These are phyloP conservation scores for Oxystoma pomonae DNA, from an alignment of 2,888 invertebrate species.

Conservation along the genomic window DNA sequence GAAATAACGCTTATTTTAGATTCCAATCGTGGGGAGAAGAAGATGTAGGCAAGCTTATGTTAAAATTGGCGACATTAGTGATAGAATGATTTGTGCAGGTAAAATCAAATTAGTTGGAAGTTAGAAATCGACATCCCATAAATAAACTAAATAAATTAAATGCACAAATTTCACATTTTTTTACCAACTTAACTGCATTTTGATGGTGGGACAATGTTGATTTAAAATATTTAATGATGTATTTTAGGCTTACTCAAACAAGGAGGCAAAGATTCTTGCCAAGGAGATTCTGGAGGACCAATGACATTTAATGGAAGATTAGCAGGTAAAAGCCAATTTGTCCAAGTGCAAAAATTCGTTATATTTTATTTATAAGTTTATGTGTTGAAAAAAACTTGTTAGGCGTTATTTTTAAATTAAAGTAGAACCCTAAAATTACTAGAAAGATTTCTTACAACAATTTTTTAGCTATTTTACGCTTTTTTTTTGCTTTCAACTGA, in stretches of 20 bases:
- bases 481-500: no score
- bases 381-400: no score
- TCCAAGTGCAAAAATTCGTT: no score
- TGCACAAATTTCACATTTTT: no score
- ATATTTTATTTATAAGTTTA: no score
- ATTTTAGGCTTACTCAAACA: conserved; percentile 54
- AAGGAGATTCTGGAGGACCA: conserved; percentile 31
- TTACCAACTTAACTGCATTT: background rate
- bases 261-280: conserved; percentile 47
- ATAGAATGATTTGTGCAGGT: conserved; percentile 1
- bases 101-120: background rate
- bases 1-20: no score
- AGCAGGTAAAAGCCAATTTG: background rate
- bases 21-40: background rate
- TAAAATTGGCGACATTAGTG: background rate
- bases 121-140: no score
- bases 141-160: no score
- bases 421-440: no score
- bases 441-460: no score
- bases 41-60: background rate
- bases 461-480: no score
- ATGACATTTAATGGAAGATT: background rate
- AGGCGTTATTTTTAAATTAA: no score
- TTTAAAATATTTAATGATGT: background rate
- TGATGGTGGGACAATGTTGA: background rate